Conservation (phyloP, 2,113 vertebrate species). For the Gymnogyps californianus region DNA sequence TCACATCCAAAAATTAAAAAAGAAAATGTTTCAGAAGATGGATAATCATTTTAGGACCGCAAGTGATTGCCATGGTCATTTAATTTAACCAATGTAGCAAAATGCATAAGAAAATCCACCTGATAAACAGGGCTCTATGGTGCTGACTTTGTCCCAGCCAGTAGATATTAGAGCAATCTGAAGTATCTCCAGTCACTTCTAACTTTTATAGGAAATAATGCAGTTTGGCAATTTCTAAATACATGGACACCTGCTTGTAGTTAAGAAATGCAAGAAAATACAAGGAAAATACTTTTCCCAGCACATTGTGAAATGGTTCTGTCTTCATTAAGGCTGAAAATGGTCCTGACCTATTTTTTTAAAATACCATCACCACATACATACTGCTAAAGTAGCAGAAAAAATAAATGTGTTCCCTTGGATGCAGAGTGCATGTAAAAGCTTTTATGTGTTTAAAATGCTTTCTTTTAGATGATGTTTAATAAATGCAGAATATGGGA, state of each 20-base stretch:
- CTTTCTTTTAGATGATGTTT: constrained; percentile 25
- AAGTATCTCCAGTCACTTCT: not conserved
- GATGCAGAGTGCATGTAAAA: constrained; percentile 52
- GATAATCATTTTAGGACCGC: not conserved
- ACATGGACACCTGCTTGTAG: not conserved
- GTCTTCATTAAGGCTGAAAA: not conserved
- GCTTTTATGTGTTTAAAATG: constrained; percentile 46
- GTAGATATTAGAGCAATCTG: not conserved
- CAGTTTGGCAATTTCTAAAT: not conserved
- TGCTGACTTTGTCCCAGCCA: not conserved
- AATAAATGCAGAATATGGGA: constrained; percentile 45
- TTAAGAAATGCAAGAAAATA: not conserved
- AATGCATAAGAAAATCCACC: not conserved
- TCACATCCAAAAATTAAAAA: not conserved
- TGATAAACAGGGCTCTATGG: not conserved
- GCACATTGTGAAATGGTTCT: not conserved
- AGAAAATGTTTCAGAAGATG: not conserved
- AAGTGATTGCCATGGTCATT: not conserved
- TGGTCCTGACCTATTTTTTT: constrained; percentile 50
- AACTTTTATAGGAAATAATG: not conserved
- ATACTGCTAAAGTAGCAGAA: constrained; percentile 29
- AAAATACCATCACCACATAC: not conserved
- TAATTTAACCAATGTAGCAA: not conserved
- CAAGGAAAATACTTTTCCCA: not conserved
- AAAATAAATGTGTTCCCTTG: constrained; percentile 33